phyloP scores from a whole-genome alignment of 2,888 invertebrate genomes.

The Cordilura impudica region DNA sequence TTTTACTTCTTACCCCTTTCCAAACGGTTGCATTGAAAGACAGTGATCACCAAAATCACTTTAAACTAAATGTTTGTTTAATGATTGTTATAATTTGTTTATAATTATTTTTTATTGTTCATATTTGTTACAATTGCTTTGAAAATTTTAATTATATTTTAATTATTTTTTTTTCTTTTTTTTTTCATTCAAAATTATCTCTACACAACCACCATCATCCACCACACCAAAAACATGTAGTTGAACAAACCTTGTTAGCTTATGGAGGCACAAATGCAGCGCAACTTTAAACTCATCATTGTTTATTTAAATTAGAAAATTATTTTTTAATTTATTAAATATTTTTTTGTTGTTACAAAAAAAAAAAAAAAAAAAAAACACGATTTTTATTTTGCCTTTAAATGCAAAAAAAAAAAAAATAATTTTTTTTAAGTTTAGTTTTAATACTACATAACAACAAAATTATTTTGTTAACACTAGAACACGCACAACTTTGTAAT shows the following conservation, averaged over 20 bases:
- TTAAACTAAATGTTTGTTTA: neutral
- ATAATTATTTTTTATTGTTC: neutral
- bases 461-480: neutral
- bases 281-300: slow-evolving; percentile 56
- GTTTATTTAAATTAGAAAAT: neutral
- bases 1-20: too few species aligned
- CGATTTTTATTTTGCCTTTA: slow-evolving; percentile 14
- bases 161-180: slow-evolving; percentile 18
- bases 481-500: slow-evolving; percentile 18
- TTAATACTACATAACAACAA: slow-evolving; percentile 5
- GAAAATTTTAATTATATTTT: slow-evolving; percentile 8
- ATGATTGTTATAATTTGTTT: neutral
- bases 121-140: neutral
- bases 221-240: slow-evolving; percentile 15
- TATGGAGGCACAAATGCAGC: slow-evolving; percentile 59
- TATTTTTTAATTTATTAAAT: neutral
- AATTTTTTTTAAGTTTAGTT: slow-evolving; percentile 37
- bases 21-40: too few species aligned
- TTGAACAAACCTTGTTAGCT: slow-evolving; percentile 58
- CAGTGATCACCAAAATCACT: too few species aligned
- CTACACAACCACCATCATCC: neutral
- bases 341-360: slow-evolving; percentile 16
- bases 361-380: slow-evolving; percentile 26
- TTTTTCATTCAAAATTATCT: slow-evolving; percentile 7
- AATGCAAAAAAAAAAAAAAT: slow-evolving; percentile 19